Base-by-base conservation (phyloP, 2,113 vertebrate species). In the Hypocryptadius cinnamomeus region DNA sequence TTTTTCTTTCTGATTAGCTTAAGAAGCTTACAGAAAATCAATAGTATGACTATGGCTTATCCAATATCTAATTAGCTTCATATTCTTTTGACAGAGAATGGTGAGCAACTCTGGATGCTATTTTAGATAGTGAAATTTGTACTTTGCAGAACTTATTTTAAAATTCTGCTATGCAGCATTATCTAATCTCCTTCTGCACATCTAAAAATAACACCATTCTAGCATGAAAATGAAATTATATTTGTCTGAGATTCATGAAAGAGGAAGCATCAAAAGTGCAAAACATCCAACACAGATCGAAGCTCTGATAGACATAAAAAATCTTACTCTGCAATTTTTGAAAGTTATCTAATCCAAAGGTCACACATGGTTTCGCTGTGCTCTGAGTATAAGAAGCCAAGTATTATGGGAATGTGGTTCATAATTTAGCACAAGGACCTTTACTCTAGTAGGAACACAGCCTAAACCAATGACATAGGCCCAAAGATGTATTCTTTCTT, bases 141-240 rank as follows among this genome's bases (percentile, higher is more conserved):
- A 86, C 79, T 88, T 86, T 86, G 56, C 69, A 60, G 60, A 90
- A 85, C 10, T 84, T 95, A 95, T 88, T 96, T 96, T 81, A 90
- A 94, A 91, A 90, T 78, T 56, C 28, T 83, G 88, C 90, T 90
- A 63, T 59, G 83, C 85, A 80, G 92, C 92, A 83, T 85, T 95
- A 96, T 96, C 90, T 96, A 90, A 96, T 95, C 93, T 95, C 74
- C 78, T 90, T 88, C 84, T 85, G 68, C 35, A 80, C 82, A 93
- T 96, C 95, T 93, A 93, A 95, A 96, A 95, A 96, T 96, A 96
- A n/a, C 64, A 88, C 40, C 33, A 63, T 88, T 81, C 79, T 86
- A 92, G 83, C 90, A 93, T 64, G 77, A 83, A 93, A 95, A 83
- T 76, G 47, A 86, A 92, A 96, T 95, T 93, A 86, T 86, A 88